A percentile compares a stretch with the other conserved stretches of the same genome.
Evolutionary conservation across 2,113 vertebrate genomes (phyloP).

Genomic region (Macquaria australasica): DNA sequence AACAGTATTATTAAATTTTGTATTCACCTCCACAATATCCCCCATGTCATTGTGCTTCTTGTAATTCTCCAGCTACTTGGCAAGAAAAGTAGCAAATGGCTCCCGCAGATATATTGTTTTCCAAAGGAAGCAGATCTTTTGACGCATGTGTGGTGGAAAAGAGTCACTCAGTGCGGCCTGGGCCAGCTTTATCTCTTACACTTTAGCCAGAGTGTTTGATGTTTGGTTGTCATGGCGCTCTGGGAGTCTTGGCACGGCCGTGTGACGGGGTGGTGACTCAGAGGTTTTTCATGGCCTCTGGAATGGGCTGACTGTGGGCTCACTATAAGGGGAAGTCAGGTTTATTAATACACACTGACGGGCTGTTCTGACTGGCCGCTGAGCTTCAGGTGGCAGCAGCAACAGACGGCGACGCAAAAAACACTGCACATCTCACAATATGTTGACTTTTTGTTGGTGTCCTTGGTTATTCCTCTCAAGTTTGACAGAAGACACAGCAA

Average conservation of each 20-base stretch:
- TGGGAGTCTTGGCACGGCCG: constrained; percentile 46
- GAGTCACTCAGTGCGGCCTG: constrained; percentile 1
- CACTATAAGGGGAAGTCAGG: constrained; percentile 40
- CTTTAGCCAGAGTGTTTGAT: constrained; percentile 71
- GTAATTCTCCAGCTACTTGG: neutral
- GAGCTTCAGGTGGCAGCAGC: constrained; percentile 7
- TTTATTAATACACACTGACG: constrained; percentile 62
- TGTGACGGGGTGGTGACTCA: constrained; percentile 80
- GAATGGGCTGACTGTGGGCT: constrained; percentile 52
- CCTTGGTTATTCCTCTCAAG: neutral
- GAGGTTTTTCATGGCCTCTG: constrained; percentile 55
- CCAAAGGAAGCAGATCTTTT: constrained; percentile 36
- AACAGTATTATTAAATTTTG: constrained; percentile 1
- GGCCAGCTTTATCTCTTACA: constrained; percentile 32
- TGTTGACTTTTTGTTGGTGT: neutral
- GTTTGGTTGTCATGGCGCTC: constrained; percentile 79
- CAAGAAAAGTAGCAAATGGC: neutral
- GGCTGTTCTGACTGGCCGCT: neutral
- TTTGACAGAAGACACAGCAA: constrained; percentile 26
- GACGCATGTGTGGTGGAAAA: constrained; percentile 41
- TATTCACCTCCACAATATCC: neutral
- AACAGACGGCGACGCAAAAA: constrained; percentile 6
- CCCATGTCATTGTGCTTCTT: neutral
- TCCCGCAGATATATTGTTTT: constrained; percentile 12
- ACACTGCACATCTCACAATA: neutral